Conservation (phyloP, 2,797 vertebrate species). For the Anguilla pacifica region DNA sequence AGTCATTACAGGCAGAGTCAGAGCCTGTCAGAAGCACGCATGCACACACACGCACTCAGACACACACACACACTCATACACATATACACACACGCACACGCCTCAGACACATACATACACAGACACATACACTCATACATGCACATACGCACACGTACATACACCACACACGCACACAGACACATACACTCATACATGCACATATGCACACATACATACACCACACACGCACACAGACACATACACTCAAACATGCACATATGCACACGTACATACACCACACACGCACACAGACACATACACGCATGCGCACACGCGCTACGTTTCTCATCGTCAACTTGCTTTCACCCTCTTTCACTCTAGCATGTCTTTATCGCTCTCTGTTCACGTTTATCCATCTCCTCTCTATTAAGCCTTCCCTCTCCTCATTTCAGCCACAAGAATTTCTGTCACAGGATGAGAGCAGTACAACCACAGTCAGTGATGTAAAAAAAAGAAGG, state of each 20-base stretch:
- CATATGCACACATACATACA: constrained; percentile 1
- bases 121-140: constrained; percentile 9
- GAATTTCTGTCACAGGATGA: neutral
- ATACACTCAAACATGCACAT: neutral
- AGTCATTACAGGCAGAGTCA: constrained; percentile 71
- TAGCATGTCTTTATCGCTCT: neutral
- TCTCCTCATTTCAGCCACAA: neutral
- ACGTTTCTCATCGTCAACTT: neutral
- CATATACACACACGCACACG: constrained; percentile 35
- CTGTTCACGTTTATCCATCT: neutral
- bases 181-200: neutral
- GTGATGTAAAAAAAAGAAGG: neutral
- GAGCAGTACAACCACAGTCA: neutral
- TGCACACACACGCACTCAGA: constrained; percentile 29
- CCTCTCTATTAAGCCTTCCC: neutral
- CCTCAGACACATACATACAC: constrained; percentile 33
- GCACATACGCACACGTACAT: neutral
- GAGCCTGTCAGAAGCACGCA: constrained; percentile 61
- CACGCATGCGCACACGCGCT: neutral
- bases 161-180: neutral
- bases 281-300: neutral
- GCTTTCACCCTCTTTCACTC: neutral
- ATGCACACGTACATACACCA: constrained; percentile 11
- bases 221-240: constrained; percentile 37
- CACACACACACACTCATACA: constrained; percentile 12